These are phyloP conservation scores for Chelmon rostratus DNA, from an alignment of 2,797 vertebrate species.

Conservation along the genomic window DNA sequence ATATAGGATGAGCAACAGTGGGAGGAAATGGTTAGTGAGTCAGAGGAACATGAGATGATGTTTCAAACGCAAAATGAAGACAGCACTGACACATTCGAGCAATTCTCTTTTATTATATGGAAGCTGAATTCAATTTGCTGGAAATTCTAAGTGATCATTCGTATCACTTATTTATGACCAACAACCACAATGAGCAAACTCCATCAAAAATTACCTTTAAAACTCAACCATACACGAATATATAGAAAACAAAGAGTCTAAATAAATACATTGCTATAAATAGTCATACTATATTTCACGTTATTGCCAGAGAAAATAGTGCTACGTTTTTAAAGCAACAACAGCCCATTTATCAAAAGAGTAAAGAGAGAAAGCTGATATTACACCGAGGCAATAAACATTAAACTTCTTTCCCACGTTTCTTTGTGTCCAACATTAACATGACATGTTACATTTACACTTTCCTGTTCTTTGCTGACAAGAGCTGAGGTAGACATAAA, in stretches of 20 bases:
- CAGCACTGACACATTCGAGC: conserved; percentile 31
- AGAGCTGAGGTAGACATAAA: conserved; percentile 75
- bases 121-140: conserved; percentile 9
- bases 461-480: conserved; percentile 38
- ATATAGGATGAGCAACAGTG: conserved; percentile 49
- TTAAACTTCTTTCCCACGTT: background rate
- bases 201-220: conserved; percentile 20
- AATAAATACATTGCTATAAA: conserved; percentile 19
- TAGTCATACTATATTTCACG: conserved; percentile 5
- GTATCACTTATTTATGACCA: conserved; percentile 3
- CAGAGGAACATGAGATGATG: conserved; percentile 34
- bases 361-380: conserved; percentile 14
- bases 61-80: conserved; percentile 51
- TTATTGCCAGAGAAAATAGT: conserved; percentile 10
- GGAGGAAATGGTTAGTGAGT: conserved; percentile 63
- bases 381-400: conserved; percentile 27
- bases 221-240: background rate
- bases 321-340: conserved; percentile 17
- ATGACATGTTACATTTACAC: conserved; percentile 34
- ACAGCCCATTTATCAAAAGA: conserved; percentile 15
- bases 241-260: conserved; percentile 12
- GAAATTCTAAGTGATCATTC: conserved; percentile 10
- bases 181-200: conserved; percentile 38
- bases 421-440: conserved; percentile 3
- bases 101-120: conserved; percentile 59